These are phyloP conservation scores for Atethmia centrago DNA, from an alignment of 2,888 invertebrate species.

Conservation along the genomic window DNA sequence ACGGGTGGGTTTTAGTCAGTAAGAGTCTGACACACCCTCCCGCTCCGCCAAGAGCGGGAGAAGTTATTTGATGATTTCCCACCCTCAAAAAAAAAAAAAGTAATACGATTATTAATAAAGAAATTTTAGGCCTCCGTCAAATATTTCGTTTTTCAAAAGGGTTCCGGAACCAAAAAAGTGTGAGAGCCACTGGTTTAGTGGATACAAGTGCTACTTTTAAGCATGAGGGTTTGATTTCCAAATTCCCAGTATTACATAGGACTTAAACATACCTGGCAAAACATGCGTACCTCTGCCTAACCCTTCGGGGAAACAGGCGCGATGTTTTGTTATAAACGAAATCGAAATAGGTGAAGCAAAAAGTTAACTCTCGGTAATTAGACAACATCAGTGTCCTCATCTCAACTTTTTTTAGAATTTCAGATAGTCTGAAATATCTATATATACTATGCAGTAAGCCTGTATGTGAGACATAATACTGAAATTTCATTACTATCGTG, in stretches of 20 bases:
- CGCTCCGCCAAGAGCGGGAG: too few species aligned
- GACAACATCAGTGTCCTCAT: not conserved
- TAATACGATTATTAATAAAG: too few species aligned
- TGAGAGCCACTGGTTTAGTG: too few species aligned
- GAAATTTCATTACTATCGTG: conserved; percentile 79
- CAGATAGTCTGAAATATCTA: not conserved
- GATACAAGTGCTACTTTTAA: not conserved
- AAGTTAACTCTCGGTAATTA: not conserved
- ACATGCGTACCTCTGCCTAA: not conserved
- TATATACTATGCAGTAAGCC: not conserved
- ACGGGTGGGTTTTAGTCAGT: too few species aligned
- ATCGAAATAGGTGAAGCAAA: not conserved
- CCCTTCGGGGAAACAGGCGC: not conserved
- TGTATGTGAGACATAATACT: conserved; percentile 57
- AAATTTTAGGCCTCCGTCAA: too few species aligned
- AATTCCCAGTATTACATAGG: not conserved
- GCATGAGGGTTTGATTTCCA: not conserved
- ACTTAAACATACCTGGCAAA: not conserved
- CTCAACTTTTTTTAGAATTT: not conserved
- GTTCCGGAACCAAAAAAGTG: too few species aligned
- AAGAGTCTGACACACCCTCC: too few species aligned
- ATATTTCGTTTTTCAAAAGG: too few species aligned
- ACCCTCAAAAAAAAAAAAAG: too few species aligned
- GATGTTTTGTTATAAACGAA: not conserved
- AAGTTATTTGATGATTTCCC: too few species aligned